Evolutionary conservation across 92 coral and sea anemone species (phyloP), one percentile per base, ranked within the genome.

Genomic region (Pocillopora grandis): DNA sequence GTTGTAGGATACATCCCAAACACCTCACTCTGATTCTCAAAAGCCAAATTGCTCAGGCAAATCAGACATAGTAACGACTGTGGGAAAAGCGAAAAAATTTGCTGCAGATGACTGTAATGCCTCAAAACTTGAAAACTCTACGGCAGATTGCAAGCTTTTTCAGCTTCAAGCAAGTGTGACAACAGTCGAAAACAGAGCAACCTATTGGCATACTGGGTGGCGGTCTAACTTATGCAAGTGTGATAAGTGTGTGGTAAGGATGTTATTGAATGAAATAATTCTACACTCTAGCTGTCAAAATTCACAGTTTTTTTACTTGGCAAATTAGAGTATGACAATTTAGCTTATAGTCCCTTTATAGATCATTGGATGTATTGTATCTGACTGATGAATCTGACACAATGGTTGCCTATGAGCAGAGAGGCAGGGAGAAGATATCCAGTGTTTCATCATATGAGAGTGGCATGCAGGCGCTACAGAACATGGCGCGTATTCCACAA

Each of bases 171-270:
- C 79, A 55, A 48, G 77, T n/a, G 86, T 79, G 17, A 71, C 70
- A 69, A 82, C 74, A 33, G 66, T 81, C 23, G 82, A 68, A 62
- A 70, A 20, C 31, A 90, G 81, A 55, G 86, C 97, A 36, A 79
- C 97, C 0, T 97, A 84, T 74, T 97, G 99, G 99, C 91, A 92
- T 33, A 64, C 82, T 76, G 96, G 95, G 70, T 97, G 99, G 99
- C 89, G 99, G 70, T 81, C 88, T 5, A 91, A 94, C 58, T 87
- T 97, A 58, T 97, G 99, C 87, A 85, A 66, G 55, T 97, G 99
- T 58, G 69, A 86, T 14, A 72, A 64, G 15, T 97, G 99, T 76
- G 83, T 87, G 94, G 99, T 97, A 84, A 76, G 80, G 19, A 31
- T 48, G 31, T 67, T 61, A 10, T 14, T 9, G 58, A 59, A 5